These are phyloP conservation scores for Dicyrtomina minuta DNA, from an alignment of 2,888 invertebrate genomes.

Conservation along the genomic window DNA sequence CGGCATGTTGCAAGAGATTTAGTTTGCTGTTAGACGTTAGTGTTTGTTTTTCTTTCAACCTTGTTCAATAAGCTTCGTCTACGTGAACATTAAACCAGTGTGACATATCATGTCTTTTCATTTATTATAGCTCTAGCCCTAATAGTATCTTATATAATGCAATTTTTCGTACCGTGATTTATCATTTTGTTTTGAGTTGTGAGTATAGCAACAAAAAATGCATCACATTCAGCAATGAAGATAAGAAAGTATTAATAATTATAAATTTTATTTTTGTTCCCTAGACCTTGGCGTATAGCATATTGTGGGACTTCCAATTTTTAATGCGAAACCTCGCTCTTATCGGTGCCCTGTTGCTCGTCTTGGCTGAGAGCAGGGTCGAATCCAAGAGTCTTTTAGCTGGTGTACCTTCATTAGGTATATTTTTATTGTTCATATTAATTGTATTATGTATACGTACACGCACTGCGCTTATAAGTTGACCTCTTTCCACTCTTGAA, in stretches of 20 bases:
- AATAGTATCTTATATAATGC: too few relatives aligned
- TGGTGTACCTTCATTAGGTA: slow-evolving; percentile 82
- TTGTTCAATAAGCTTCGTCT: too few relatives aligned
- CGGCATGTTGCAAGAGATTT: too few relatives aligned
- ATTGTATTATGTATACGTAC: slow-evolving; percentile 1
- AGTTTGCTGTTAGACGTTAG: too few relatives aligned
- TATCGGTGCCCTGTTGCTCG: slow-evolving; percentile 92
- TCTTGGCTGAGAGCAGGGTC: slow-evolving; percentile 92
- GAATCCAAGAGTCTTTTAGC: slow-evolving; percentile 95
- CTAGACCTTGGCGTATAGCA: slow-evolving; percentile 91
- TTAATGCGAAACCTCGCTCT: slow-evolving; percentile 93
- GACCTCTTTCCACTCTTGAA: not conserved
- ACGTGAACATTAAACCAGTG: too few relatives aligned
- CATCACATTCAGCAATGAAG: too few relatives aligned
- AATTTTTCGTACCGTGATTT: not conserved
- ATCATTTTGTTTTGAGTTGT: not conserved
- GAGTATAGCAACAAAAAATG: not conserved
- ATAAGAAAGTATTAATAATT: slow-evolving; percentile 12
- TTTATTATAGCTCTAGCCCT: too few relatives aligned
- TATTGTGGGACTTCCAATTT: slow-evolving; percentile 98
- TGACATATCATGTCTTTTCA: too few relatives aligned
- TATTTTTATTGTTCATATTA: slow-evolving; percentile 7
- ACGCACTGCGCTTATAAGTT: not conserved
- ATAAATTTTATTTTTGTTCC: slow-evolving; percentile 51
- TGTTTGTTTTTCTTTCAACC: too few relatives aligned